Percentiles rank a stretch among this genome's conserved stretches.
These are phyloP conservation scores for Drosophila oshimai DNA, from an alignment of 1,140 invertebrate genomes.

Conservation along the genomic window DNA sequence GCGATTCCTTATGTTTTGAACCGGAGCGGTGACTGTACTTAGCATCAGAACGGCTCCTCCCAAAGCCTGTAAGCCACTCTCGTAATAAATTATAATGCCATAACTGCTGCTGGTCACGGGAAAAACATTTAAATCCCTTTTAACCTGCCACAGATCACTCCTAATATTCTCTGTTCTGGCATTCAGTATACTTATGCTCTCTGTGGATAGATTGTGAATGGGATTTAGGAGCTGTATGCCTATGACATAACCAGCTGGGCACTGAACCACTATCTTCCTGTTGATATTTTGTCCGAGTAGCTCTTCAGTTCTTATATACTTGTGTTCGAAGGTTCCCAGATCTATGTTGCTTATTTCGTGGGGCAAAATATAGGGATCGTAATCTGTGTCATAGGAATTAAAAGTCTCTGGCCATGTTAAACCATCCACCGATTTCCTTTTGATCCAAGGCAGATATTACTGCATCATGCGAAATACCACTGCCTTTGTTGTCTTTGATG, in stretches of 20 bases:
- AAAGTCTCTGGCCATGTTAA: slow-evolving; percentile 87
- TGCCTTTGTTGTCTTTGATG: slow-evolving; percentile 92
- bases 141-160: slow-evolving; percentile 89
- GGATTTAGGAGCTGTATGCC: slow-evolving; percentile 94
- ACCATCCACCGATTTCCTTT: slow-evolving; percentile 96
- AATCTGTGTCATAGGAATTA: slow-evolving; percentile 87
- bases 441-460: slow-evolving; percentile 92
- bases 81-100: slow-evolving; percentile 91
- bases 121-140: slow-evolving; percentile 92
- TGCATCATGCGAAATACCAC: slow-evolving; percentile 96
- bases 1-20: slow-evolving; percentile 87
- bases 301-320: slow-evolving; percentile 89
- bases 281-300: slow-evolving; percentile 84
- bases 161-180: slow-evolving; percentile 86
- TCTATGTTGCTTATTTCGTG: slow-evolving; percentile 85
- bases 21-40: slow-evolving; percentile 88
- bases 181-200: slow-evolving; percentile 91
- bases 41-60: slow-evolving; percentile 93
- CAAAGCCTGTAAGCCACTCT: slow-evolving; percentile 89
- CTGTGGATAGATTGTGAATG: slow-evolving; percentile 92
- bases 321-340: slow-evolving; percentile 88
- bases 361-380: slow-evolving; percentile 88
- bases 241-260: slow-evolving; percentile 89
- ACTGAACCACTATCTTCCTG: slow-evolving; percentile 86
- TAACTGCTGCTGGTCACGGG: slow-evolving; percentile 93